phyloP scores from a whole-genome alignment of 2,888 invertebrate species.

The Cosmorhoe ocellata region DNA sequence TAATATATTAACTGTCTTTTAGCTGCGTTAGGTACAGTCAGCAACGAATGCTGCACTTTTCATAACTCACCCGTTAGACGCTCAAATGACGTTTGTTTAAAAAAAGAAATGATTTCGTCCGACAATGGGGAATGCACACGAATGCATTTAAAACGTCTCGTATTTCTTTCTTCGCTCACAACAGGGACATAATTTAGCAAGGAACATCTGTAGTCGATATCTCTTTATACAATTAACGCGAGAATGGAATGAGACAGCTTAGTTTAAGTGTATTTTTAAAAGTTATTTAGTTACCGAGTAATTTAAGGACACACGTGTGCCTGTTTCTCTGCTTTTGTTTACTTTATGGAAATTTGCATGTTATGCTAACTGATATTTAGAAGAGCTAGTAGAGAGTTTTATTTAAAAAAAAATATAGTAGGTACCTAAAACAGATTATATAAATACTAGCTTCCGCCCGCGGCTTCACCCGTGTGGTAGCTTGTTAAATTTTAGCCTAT shows the following conservation, averaged over 20 bases:
- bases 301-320: slow-evolving; percentile 49
- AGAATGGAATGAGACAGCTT: slow-evolving; percentile 64
- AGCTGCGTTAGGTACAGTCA: slow-evolving; percentile 67
- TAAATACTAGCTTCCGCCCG: no score
- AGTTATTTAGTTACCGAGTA: slow-evolving; percentile 61
- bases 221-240: slow-evolving; percentile 77
- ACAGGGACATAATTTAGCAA: slow-evolving; percentile 66
- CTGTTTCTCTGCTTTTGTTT: slow-evolving; percentile 3
- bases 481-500: no score
- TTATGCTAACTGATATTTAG: no score
- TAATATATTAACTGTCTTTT: slow-evolving; percentile 82
- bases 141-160: slow-evolving; percentile 61
- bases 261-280: slow-evolving; percentile 71
- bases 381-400: no score
- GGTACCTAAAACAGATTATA: no score
- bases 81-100: slow-evolving; percentile 25
- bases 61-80: slow-evolving; percentile 52
- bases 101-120: slow-evolving; percentile 37
- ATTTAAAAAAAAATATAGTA: no score
- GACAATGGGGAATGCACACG: slow-evolving; percentile 56
- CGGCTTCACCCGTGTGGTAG: no score
- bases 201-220: slow-evolving; percentile 78
- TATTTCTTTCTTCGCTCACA: slow-evolving; percentile 72
- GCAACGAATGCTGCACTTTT: slow-evolving; percentile 46
- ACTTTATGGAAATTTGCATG: no score